Evolutionary conservation across 2,797 vertebrate genomes (phyloP).

Genomic region (Lindbergichthys nudifrons): DNA sequence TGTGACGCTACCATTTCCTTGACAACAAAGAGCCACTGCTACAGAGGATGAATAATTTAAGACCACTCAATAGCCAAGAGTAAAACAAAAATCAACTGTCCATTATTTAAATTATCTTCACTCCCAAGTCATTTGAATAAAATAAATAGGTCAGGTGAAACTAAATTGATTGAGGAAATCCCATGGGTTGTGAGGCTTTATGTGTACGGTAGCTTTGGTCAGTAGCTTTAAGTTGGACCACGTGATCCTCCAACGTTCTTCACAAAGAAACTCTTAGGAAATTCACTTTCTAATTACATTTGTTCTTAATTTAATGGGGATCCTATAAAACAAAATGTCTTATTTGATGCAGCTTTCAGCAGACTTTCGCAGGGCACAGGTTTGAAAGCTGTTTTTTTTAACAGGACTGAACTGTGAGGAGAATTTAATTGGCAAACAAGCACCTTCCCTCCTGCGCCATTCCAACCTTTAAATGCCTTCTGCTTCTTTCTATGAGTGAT

Average conservation of each 20-base stretch:
- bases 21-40: constrained; percentile 26
- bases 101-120: constrained; percentile 61
- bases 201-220: constrained; percentile 9
- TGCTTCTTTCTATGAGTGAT: neutral
- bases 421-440: constrained; percentile 5
- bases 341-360: constrained; percentile 21
- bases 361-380: constrained; percentile 1
- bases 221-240: neutral
- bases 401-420: neutral
- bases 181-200: constrained; percentile 9
- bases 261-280: constrained; percentile 9
- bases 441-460: neutral
- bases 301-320: constrained; percentile 28
- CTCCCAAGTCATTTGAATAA: constrained; percentile 49
- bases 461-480: constrained; percentile 12
- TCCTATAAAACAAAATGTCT: constrained; percentile 15
- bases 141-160: constrained; percentile 62
- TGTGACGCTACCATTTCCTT: constrained; percentile 11
- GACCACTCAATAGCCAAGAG: constrained; percentile 48
- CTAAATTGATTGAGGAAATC: constrained; percentile 52
- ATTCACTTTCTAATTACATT: constrained; percentile 25
- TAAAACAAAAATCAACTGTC: constrained; percentile 57
- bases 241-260: neutral
- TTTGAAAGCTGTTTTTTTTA: constrained; percentile 5
- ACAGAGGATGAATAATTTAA: constrained; percentile 25